Conservation (phyloP, 64 coral and sea anemone species). For the Acropora tenuis region DNA sequence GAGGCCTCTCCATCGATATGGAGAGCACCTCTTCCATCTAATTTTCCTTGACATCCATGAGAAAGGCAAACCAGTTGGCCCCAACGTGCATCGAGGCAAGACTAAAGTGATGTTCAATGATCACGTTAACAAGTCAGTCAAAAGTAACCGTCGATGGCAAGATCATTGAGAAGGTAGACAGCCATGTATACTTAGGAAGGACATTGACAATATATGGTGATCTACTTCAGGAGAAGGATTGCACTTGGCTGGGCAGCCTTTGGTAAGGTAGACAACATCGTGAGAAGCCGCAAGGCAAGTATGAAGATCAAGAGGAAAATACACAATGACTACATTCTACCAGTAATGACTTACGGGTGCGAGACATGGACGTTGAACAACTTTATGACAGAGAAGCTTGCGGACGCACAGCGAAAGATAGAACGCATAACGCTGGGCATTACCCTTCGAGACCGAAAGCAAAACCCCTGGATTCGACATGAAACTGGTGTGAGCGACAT, state of each 20-base stretch:
- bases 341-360: slow-evolving; percentile 40
- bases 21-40: too few relatives aligned
- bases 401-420: not conserved
- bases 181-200: slow-evolving; percentile 16
- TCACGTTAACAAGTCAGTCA: not conserved
- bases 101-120: slow-evolving; percentile 31
- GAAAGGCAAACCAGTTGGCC: not conserved
- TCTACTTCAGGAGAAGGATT: not conserved
- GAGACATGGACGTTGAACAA: slow-evolving; percentile 1
- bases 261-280: slow-evolving; percentile 7
- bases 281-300: slow-evolving; percentile 8
- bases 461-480: slow-evolving; percentile 19
- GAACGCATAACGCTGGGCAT: slow-evolving; percentile 28
- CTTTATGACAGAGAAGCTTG: slow-evolving; percentile 23
- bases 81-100: slow-evolving; percentile 15
- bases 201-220: not conserved
- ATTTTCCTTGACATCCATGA: not conserved
- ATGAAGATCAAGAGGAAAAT: slow-evolving; percentile 38
- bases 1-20: too few relatives aligned
- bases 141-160: slow-evolving; percentile 3
- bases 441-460: slow-evolving; percentile 23
- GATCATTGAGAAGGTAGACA: not conserved
- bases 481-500: slow-evolving; percentile 15
- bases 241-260: not conserved
- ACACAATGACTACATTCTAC: slow-evolving; percentile 23